Conservation (phyloP, 2,888 invertebrate species). For the Philopedon plagiatum region DNA sequence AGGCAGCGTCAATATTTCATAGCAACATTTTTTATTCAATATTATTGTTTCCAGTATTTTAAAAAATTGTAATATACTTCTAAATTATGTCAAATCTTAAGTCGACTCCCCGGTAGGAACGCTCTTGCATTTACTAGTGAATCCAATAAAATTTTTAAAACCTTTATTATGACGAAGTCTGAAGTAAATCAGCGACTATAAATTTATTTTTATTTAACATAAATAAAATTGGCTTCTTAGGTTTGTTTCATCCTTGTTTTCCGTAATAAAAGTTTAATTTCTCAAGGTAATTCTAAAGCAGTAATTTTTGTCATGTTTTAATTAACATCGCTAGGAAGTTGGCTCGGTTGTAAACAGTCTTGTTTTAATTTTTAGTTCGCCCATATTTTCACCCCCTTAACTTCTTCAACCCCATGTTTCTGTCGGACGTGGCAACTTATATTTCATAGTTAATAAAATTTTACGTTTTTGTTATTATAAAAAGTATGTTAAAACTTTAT, state of each 20-base stretch:
- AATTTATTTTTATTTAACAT: constrained; percentile 6
- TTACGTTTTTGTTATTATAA: background rate
- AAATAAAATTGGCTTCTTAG: constrained; percentile 14
- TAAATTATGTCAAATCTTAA: too few relatives aligned
- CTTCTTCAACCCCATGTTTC: constrained; percentile 58
- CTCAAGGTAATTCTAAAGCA: constrained; percentile 61
- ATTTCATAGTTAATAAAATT: constrained; percentile 15
- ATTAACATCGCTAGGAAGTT: constrained; percentile 64
- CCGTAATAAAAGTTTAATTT: constrained; percentile 63
- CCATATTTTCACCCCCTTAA: constrained; percentile 65
- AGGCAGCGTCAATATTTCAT: too few relatives aligned
- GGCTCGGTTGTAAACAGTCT: constrained; percentile 61
- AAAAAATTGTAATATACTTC: too few relatives aligned
- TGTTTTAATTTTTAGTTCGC: constrained; percentile 63
- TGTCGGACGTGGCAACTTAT: constrained; percentile 51
- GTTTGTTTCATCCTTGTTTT: constrained; percentile 39
- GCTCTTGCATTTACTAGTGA: too few relatives aligned
- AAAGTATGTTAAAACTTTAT: background rate
- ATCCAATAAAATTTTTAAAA: too few relatives aligned
- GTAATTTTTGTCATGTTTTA: constrained; percentile 66
- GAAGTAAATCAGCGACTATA: background rate
- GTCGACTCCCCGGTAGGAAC: too few relatives aligned
- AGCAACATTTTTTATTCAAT: constrained; percentile 1
- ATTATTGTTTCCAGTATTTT: too few relatives aligned
- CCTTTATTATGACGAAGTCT: background rate